phyloP scores from a whole-genome alignment of 2,113 vertebrate species.

The Sigmodon hispidus region DNA sequence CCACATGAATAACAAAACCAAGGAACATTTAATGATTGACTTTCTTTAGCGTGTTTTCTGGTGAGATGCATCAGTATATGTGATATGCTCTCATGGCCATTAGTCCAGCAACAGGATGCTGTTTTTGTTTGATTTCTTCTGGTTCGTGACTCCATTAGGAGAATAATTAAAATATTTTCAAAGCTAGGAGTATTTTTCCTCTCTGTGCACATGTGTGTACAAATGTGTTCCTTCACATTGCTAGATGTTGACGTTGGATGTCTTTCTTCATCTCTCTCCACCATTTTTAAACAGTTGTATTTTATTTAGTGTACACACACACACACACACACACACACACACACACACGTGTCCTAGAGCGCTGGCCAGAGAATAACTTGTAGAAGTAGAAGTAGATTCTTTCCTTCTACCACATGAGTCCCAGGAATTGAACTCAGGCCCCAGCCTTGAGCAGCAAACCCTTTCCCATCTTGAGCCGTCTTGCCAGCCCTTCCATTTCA shows the following conservation, averaged over 20 bases:
- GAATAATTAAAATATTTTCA: no score
- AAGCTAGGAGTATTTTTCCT: not conserved
- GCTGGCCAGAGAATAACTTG: not conserved
- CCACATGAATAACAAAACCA: not conserved
- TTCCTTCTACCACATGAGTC: not conserved
- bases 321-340: no score
- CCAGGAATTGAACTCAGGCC: not conserved
- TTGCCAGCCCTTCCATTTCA: not conserved
- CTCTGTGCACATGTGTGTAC: not conserved
- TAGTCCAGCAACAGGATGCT: not conserved
- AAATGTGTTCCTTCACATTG: no score
- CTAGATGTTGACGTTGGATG: not conserved
- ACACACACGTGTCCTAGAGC: not conserved
- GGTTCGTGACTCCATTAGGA: not conserved
- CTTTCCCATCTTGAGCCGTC: not conserved
- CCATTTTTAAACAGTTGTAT: no score
- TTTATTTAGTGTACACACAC: no score
- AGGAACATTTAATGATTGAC: no score
- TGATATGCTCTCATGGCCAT: not conserved
- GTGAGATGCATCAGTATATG: not conserved
- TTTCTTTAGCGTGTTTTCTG: rapidly evolving
- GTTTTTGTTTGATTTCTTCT: not conserved
- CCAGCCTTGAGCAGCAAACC: not conserved
- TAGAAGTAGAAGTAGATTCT: not conserved
- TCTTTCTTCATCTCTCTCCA: not conserved